Base-by-base conservation (phyloP, 2,888 invertebrate species). In the Quadriops clusia region DNA sequence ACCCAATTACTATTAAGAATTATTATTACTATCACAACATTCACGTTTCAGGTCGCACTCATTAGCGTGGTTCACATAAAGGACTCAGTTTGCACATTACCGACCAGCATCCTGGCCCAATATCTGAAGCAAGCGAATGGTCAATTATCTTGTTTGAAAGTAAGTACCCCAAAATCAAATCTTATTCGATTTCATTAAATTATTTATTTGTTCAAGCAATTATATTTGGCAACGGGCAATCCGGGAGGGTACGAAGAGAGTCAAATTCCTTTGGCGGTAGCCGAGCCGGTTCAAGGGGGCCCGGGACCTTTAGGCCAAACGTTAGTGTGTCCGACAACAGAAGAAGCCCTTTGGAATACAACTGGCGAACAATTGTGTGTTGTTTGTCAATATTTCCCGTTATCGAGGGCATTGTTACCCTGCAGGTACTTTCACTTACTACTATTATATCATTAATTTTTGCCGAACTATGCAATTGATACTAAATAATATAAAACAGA, bases 61-160 rank as follows among this genome's bases (percentile, higher is more conserved):
- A 75, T 87, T 44, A 83, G 77, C 49, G 78, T 87, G 28, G 73
- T 87, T 8, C 89, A 87, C 58, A 77, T 89, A 39, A 74, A 77
- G 50, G 87, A 87, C 61, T 72, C 77, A 22, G 74, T 81, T 38
- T 85, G 85, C 58, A 73, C 78, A 18, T 63, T 84, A 45, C 79
- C 81, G 28, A 85, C 86, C 45, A 80, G 82, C 47, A 74, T 86
- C 49, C 69, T 87, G 44, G 81, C 83, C 25, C 86, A 87, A 62
- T 86, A 84, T 61, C 64, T 87, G 38, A 86, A 87, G 56, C 84
- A 85, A 60, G 80, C 81, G 26, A 80, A 79, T 48, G 84, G 84
- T 22, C 80, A 82, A 51, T 64, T 85, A 34, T 82, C 83, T 36
- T 82, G 81, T 56, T 68, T 87, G 42, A 84, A 86, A 75, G 85